These are phyloP conservation scores for Onthophagus taurus DNA, from an alignment of 1,140 invertebrate species.

Conservation along the genomic window DNA sequence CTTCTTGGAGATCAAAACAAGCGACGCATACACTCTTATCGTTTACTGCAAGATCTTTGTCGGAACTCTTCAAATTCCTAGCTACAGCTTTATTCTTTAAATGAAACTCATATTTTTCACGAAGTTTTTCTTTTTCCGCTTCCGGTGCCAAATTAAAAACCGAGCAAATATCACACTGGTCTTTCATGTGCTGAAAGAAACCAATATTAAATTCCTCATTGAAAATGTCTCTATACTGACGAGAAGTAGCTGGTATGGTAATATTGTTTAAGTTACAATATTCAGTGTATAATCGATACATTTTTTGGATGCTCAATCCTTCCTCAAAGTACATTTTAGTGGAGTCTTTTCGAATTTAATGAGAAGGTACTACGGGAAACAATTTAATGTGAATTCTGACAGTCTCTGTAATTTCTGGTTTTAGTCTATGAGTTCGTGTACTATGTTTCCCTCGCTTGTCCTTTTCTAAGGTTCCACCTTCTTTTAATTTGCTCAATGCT, in stretches of 20 bases:
- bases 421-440: not conserved
- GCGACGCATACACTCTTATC: slow-evolving; percentile 10
- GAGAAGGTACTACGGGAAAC: slow-evolving; percentile 5
- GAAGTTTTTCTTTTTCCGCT: slow-evolving; percentile 21
- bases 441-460: slow-evolving; percentile 1
- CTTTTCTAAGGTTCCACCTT: not conserved
- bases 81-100: slow-evolving; percentile 7
- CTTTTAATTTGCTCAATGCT: not conserved
- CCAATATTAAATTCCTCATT: slow-evolving; percentile 7
- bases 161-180: slow-evolving; percentile 34
- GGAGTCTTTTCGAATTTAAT: not conserved
- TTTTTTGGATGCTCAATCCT: not conserved
- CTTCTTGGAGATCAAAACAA: slow-evolving; percentile 15
- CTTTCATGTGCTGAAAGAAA: slow-evolving; percentile 29
- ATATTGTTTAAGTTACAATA: not conserved
- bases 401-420: not conserved
- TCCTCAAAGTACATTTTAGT: not conserved
- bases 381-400: slow-evolving; percentile 4
- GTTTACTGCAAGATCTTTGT: slow-evolving; percentile 9
- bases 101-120: not conserved
- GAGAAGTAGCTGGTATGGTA: no score
- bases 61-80: slow-evolving; percentile 8
- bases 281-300: not conserved
- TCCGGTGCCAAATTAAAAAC: slow-evolving; percentile 25
- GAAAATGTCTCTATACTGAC: slow-evolving; percentile 4